Conservation (phyloP, 1,140 invertebrate genomes). For the Papilio aristodemus region DNA sequence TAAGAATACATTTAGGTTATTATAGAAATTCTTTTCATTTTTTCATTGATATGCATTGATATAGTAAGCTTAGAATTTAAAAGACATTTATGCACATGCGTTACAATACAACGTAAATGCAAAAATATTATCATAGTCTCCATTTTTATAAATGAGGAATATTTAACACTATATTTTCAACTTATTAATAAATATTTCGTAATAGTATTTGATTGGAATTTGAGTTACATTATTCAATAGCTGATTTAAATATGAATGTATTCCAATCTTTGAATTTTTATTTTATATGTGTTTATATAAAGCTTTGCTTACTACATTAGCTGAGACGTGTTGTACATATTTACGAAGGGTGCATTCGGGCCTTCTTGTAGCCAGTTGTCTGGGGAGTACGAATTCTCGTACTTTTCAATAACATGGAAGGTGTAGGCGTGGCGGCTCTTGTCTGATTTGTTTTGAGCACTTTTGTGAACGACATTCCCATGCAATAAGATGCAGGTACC, state of each 20-base stretch:
- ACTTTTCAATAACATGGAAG: constrained; percentile 94
- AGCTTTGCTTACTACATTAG: constrained; percentile 42
- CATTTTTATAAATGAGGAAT: not conserved
- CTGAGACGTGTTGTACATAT: constrained; percentile 67
- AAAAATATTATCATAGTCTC: too few species aligned
- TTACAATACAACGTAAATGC: not conserved
- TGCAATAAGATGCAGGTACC: constrained; percentile 94
- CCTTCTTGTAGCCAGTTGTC: constrained; percentile 92
- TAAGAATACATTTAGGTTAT: too few species aligned
- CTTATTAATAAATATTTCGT: not conserved
- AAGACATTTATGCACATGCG: not conserved
- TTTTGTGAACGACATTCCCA: constrained; percentile 96
- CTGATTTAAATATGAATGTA: not conserved
- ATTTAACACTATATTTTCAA: not conserved
- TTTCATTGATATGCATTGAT: not conserved
- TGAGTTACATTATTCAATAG: not conserved
- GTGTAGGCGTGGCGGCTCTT: constrained; percentile 96
- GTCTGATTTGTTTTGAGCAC: constrained; percentile 90
- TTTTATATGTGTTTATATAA: not conserved
- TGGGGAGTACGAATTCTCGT: constrained; percentile 87
- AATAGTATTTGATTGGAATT: not conserved
- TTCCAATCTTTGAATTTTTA: not conserved
- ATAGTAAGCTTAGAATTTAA: not conserved
- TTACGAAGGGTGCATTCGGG: constrained; percentile 65
- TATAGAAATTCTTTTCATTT: not conserved